phyloP scores from a whole-genome alignment of 1,140 invertebrate genomes.

The Helicoverpa armigera region DNA sequence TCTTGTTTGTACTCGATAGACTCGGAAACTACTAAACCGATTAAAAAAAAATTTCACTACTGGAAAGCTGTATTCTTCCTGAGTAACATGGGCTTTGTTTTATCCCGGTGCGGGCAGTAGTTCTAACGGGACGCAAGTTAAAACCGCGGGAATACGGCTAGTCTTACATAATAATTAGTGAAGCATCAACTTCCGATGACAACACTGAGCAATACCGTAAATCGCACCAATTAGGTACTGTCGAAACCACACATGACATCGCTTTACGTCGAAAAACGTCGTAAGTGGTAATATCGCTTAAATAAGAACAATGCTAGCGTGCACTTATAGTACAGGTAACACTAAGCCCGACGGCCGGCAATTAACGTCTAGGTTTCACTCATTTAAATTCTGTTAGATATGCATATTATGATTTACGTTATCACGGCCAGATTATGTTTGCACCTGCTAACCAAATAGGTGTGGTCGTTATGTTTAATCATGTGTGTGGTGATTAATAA shows the following conservation, averaged over 20 bases:
- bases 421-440: background rate
- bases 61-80: no score
- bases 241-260: background rate
- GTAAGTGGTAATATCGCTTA: background rate
- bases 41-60: no score
- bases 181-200: constrained; percentile 34
- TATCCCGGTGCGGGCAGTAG: no score
- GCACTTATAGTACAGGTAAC: background rate
- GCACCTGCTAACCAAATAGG: background rate
- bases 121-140: no score
- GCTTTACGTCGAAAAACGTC: background rate
- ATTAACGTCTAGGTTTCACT: constrained; percentile 26
- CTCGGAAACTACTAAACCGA: no score
- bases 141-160: no score
- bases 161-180: constrained; percentile 25
- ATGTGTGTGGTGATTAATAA: background rate
- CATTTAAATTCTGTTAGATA: background rate
- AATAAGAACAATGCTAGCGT: constrained; percentile 24
- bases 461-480: background rate
- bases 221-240: constrained; percentile 20
- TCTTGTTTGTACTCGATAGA: no score
- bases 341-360: background rate
- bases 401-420: constrained; percentile 1
- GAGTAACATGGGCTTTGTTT: no score
- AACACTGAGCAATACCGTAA: background rate